Base-by-base conservation (phyloP, 2,797 vertebrate genomes). In the Melanotaenia parkinsoni region DNA sequence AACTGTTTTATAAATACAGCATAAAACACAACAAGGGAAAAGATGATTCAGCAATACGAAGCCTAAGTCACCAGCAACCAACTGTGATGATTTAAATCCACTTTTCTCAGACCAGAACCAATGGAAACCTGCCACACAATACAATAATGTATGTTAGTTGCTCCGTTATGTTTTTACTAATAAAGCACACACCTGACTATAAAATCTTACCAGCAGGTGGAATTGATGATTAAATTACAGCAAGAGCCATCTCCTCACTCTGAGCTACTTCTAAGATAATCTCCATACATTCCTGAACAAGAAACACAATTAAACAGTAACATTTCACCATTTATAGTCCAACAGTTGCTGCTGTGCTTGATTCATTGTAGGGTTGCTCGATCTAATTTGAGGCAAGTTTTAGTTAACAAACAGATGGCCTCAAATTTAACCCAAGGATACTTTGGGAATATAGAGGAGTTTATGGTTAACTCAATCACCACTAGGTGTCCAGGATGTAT, bases 161-260 rank as follows among this genome's bases (percentile, higher is more conserved):
- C 50, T 14, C 20, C 14, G 32, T 51, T 51, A 11, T 24, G 22
- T 50, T 24, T 63, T 22, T 68, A 6, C 12, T 2, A 37, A 22
- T 40, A 33, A 71, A 28, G n/a, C 35, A 33, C 69, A 70, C 51
- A 20, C 26, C 13, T 50, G 13, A 69, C 14, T 22, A 16, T 37
- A 22, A 76, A 61, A 20, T 50, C 60, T 33, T 74, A 57, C 60
- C 20, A 43, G 71, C 64, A 62, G 72, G 59, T 62, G 58, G n/a
- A 64, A 58, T 64, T 63, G 53, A 73, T 60, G 69, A 72, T 50
- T 26, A 37, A 32, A 33, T 30, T 24, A 12, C 51, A 60, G 12
- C 22, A 18, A 51, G 32, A 72, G 62, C 20, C 12, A 32, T 61
- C 40, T 57, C 22, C 51, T 72, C 28, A 30, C 4, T 11, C 1